Evolutionary conservation across 2,113 vertebrate species (phyloP).

Genomic region (Rhagologus leucostigma): DNA sequence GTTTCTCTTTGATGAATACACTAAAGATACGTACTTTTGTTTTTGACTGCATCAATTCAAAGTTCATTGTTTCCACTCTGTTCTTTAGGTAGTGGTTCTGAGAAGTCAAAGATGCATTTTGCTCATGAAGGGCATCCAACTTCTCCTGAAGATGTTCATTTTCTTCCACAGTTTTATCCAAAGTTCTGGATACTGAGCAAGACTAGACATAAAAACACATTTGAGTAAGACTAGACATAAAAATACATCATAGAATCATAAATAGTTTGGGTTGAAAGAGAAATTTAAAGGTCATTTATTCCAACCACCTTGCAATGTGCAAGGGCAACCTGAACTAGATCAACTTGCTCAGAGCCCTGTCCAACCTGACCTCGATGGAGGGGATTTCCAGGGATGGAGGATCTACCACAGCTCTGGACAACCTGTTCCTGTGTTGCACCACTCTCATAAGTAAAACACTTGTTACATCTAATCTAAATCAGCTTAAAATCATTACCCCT

Average conservation of each 20-base stretch:
- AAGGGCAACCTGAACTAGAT: not conserved
- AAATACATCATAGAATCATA: not conserved
- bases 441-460: not conserved
- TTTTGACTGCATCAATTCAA: slow-evolving; percentile 75
- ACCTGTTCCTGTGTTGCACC: not conserved
- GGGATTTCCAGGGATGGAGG: too few relatives aligned
- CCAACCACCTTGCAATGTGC: not conserved
- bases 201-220: slow-evolving; percentile 46
- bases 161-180: slow-evolving; percentile 62
- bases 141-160: slow-evolving; percentile 72
- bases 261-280: not conserved
- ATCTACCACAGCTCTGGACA: not conserved
- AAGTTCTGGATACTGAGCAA: not conserved
- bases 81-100: slow-evolving; percentile 80
- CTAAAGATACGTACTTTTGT: slow-evolving; percentile 74
- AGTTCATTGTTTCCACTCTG: slow-evolving; percentile 77
- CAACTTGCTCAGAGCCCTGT: not conserved
- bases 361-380: too few relatives aligned
- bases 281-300: not conserved
- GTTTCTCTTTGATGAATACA: not conserved
- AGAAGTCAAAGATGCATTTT: slow-evolving; percentile 80
- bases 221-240: too few relatives aligned
- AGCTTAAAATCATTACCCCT: not conserved
- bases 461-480: not conserved
- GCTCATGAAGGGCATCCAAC: slow-evolving; percentile 73